These are phyloP conservation scores for Fragum fragum DNA, from an alignment of 2,888 invertebrate species.

Conservation along the genomic window DNA sequence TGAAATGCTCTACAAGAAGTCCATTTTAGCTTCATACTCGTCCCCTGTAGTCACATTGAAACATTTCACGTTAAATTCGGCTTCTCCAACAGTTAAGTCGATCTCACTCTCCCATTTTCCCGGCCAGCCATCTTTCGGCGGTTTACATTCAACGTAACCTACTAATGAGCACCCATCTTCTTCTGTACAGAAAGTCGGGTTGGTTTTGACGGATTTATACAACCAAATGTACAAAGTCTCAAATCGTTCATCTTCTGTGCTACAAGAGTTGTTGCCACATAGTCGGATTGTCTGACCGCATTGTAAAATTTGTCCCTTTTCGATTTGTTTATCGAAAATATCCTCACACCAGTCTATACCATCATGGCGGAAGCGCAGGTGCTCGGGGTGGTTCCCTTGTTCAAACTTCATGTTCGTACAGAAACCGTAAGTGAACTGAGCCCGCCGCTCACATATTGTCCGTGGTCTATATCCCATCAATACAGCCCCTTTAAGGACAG, in stretches of 20 bases:
- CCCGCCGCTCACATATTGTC: constrained; percentile 28
- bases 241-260: constrained; percentile 22
- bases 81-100: constrained; percentile 40
- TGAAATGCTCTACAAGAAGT: constrained; percentile 42
- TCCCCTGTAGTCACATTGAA: constrained; percentile 34
- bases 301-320: constrained; percentile 31
- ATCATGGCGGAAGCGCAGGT: constrained; percentile 23
- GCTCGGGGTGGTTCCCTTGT: constrained; percentile 30
- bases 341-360: constrained; percentile 33
- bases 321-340: constrained; percentile 43
- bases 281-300: constrained; percentile 25
- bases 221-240: constrained; percentile 23
- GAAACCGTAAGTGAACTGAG: constrained; percentile 47
- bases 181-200: constrained; percentile 36
- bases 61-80: constrained; percentile 41
- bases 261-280: constrained; percentile 14
- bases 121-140: constrained; percentile 44
- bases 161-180: constrained; percentile 38
- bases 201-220: constrained; percentile 24
- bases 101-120: constrained; percentile 20
- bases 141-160: constrained; percentile 35
- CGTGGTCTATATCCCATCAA: constrained; percentile 42
- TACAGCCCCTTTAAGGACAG: constrained; percentile 48
- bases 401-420: constrained; percentile 23
- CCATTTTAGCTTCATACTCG: constrained; percentile 37